phyloP scores from a whole-genome alignment of 2,888 invertebrate species.

The Stenodema calcarata region DNA sequence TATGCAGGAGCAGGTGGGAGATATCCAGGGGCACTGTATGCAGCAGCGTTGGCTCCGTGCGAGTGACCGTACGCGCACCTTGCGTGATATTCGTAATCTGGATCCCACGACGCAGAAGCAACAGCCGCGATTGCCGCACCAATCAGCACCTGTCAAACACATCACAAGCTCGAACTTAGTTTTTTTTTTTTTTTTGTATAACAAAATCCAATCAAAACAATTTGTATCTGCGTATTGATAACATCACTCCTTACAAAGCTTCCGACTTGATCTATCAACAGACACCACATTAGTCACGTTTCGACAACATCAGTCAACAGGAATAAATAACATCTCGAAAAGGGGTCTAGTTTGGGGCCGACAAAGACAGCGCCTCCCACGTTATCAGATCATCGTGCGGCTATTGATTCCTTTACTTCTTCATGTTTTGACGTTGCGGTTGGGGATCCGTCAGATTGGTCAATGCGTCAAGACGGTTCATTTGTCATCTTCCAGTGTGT shows the following conservation, averaged over 20 bases:
- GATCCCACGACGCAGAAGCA: slow-evolving; percentile 51
- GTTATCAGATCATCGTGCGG: neutral
- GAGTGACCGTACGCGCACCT: slow-evolving; percentile 51
- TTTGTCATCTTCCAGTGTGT: neutral
- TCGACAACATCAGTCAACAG: slow-evolving; percentile 39
- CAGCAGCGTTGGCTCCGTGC: slow-evolving; percentile 10
- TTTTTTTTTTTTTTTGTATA: neutral
- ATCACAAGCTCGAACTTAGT: neutral
- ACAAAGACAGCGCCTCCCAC: slow-evolving; percentile 6
- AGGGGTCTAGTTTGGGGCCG: neutral
- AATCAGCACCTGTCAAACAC: slow-evolving; percentile 32
- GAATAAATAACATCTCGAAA: slow-evolving; percentile 4
- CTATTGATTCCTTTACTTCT: neutral
- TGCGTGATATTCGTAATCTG: slow-evolving; percentile 54
- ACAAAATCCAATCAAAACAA: neutral
- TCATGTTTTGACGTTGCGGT: neutral
- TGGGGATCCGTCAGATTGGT: neutral
- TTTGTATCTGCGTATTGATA: neutral
- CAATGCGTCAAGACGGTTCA: neutral
- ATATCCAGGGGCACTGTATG: slow-evolving; percentile 7
- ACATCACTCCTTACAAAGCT: neutral
- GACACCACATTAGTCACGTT: slow-evolving; percentile 26
- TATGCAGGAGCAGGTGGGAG: slow-evolving; percentile 21
- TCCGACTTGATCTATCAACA: neutral
- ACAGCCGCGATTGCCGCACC: slow-evolving; percentile 39